A percentile compares a stretch with the other conserved stretches of the same genome.
These are phyloP conservation scores for Hydrochoerus hydrochaeris DNA, from an alignment of 2,113 vertebrate species.

Conservation along the genomic window DNA sequence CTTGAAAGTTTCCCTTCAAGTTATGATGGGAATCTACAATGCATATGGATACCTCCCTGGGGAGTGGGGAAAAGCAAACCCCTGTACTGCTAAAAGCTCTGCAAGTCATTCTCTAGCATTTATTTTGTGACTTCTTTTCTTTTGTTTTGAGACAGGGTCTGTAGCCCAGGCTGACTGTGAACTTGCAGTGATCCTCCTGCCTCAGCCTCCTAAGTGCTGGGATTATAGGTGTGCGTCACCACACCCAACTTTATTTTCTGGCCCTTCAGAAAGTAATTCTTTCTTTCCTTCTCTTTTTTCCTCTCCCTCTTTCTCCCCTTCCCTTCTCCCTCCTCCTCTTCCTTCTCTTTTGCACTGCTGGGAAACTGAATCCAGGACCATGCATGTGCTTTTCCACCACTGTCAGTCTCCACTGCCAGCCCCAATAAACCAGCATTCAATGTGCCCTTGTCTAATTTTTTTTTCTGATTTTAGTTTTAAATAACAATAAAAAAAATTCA, in stretches of 20 bases:
- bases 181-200: background rate
- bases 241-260: background rate
- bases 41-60: conserved; percentile 86
- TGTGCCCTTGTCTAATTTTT: background rate
- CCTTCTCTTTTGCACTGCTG: background rate
- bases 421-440: background rate
- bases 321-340: background rate
- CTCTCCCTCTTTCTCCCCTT: background rate
- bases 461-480: conserved; percentile 49
- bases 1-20: conserved; percentile 93
- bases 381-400: background rate
- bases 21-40: conserved; percentile 94
- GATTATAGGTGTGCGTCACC: too few species aligned
- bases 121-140: background rate
- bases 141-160: too few species aligned
- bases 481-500: background rate
- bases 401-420: background rate
- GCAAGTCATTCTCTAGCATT: background rate
- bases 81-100: background rate
- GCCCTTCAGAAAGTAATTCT: background rate
- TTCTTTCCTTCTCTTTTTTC: background rate
- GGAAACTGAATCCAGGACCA: background rate
- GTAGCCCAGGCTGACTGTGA: background rate
- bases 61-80: conserved; percentile 70
- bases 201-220: too few species aligned